Conservation (phyloP, 2,113 vertebrate species). For the Channa argus region DNA sequence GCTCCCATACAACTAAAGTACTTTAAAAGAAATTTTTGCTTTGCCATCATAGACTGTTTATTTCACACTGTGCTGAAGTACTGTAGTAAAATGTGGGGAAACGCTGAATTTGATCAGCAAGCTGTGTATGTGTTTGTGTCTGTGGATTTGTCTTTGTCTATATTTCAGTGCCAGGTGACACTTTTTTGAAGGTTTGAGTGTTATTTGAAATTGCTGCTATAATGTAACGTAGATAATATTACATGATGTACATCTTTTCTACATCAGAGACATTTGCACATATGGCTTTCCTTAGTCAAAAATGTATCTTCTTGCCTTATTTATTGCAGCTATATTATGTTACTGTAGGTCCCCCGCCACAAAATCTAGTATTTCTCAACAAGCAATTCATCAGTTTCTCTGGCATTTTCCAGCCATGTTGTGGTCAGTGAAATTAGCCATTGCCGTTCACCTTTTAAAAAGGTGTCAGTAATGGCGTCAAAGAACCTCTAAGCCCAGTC, state of each 20-base stretch:
- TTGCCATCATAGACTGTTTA: too few species aligned
- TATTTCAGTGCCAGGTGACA: slow-evolving; percentile 19
- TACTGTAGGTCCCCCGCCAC: not conserved
- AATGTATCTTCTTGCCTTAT: too few species aligned
- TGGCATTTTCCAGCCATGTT: slow-evolving; percentile 15
- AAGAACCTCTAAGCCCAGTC: fast-evolving
- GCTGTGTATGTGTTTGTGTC: slow-evolving; percentile 31
- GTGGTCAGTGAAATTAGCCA: slow-evolving; percentile 39
- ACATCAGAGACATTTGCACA: slow-evolving; percentile 6
- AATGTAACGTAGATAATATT: not conserved
- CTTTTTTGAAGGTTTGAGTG: slow-evolving; percentile 4
- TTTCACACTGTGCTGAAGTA: not conserved
- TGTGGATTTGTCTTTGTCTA: slow-evolving; percentile 36
- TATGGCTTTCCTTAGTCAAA: not conserved
- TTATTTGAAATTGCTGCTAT: not conserved
- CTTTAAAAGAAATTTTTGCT: too few species aligned
- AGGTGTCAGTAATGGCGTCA: not conserved
- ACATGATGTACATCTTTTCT: not conserved
- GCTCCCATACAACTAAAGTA: too few species aligned
- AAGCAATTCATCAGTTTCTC: not conserved
- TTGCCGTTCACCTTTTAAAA: not conserved
- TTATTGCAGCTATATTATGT: too few species aligned
- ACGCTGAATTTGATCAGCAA: slow-evolving; percentile 55
- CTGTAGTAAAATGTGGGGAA: slow-evolving; percentile 24
- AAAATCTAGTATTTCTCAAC: not conserved